These are phyloP conservation scores for Percina caprodes DNA, from an alignment of 2,113 vertebrate genomes.

Conservation along the genomic window DNA sequence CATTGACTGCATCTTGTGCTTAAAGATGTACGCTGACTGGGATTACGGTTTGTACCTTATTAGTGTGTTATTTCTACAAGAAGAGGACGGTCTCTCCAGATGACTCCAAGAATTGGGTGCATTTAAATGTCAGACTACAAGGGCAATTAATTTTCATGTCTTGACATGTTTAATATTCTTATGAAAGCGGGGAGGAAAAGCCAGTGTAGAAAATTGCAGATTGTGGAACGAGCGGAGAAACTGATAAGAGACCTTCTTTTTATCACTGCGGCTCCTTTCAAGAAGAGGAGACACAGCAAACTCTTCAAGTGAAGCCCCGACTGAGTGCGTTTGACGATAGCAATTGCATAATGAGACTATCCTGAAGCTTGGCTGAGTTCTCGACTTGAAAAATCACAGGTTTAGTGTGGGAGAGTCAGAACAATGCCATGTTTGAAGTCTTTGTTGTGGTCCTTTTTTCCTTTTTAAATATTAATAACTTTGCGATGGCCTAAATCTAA, in stretches of 20 bases:
- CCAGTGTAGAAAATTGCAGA: constrained; percentile 21
- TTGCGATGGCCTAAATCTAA: constrained; percentile 42
- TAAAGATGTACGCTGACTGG: constrained; percentile 54
- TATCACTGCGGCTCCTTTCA: constrained; percentile 53
- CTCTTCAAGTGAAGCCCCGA: constrained; percentile 53
- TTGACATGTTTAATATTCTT: constrained; percentile 63
- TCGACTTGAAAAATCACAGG: constrained; percentile 56
- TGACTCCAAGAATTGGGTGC: constrained; percentile 40
- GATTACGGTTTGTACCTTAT: constrained; percentile 64
- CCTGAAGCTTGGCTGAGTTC: constrained; percentile 50
- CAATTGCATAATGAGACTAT: constrained; percentile 61
- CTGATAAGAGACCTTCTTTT: constrained; percentile 57
- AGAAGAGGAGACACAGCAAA: constrained; percentile 60
- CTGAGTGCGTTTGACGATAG: constrained; percentile 57
- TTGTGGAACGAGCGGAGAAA: constrained; percentile 17
- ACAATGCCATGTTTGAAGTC: constrained; percentile 59
- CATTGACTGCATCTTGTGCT: constrained; percentile 62
- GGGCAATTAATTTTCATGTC: constrained; percentile 65
- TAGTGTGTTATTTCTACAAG: constrained; percentile 71
- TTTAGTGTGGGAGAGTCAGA: constrained; percentile 56
- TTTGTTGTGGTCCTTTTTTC: constrained; percentile 53
- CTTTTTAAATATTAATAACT: constrained; percentile 59
- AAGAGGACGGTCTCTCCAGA: constrained; percentile 43
- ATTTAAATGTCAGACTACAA: constrained; percentile 68
- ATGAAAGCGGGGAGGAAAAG: neutral